Evolutionary conservation across 2,797 vertebrate species (phyloP).

Genomic region (Mormyrus proboscirostris): DNA sequence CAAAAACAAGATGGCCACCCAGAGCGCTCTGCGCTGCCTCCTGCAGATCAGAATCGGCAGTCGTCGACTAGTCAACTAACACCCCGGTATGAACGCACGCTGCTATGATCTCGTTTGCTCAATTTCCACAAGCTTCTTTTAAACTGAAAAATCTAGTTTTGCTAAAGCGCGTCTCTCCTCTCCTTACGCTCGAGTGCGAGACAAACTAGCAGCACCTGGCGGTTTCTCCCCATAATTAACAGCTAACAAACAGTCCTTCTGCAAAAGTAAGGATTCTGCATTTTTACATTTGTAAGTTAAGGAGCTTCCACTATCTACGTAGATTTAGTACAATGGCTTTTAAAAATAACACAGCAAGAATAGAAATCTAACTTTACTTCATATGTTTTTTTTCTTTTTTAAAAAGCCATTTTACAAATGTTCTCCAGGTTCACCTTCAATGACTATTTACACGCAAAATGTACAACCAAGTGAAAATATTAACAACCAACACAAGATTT

Average conservation of each 20-base stretch:
- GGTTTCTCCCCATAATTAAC: neutral
- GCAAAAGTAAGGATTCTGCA: neutral
- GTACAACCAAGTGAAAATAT: conserved; percentile 26
- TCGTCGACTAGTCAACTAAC: neutral
- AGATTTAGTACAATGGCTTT: neutral
- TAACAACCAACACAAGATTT: conserved; percentile 26
- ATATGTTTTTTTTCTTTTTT: conserved; percentile 38
- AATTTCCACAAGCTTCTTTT: neutral
- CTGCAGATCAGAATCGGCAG: neutral
- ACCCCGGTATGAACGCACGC: neutral
- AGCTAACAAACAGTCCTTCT: neutral
- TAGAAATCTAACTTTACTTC: conserved; percentile 52
- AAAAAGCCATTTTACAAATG: conserved; percentile 2
- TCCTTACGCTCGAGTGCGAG: neutral
- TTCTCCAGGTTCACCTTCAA: conserved; percentile 44
- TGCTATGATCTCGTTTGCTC: neutral
- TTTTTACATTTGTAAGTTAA: neutral
- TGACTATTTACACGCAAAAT: conserved; percentile 56
- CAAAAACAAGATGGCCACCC: neutral
- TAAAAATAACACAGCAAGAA: conserved; percentile 45
- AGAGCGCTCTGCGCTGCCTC: neutral
- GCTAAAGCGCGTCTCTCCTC: neutral
- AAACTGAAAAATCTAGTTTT: neutral
- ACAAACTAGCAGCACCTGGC: neutral
- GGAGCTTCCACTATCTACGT: neutral